These are phyloP conservation scores for Drosophila aff. DNA, from an alignment of 1,140 invertebrate species.

Conservation along the genomic window DNA sequence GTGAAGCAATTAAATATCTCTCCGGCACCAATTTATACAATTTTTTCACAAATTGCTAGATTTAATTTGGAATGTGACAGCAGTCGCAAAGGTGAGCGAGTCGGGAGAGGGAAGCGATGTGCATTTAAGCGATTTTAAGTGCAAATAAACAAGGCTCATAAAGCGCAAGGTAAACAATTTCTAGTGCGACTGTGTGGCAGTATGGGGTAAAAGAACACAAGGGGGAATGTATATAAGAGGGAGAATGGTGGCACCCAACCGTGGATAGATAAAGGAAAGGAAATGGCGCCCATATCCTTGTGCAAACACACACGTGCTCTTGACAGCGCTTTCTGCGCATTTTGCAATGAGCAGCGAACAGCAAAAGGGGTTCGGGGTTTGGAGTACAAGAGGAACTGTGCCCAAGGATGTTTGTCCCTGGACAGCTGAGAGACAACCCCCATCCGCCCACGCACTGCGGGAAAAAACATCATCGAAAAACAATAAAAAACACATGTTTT, in stretches of 20 bases:
- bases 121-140: slow-evolving; percentile 64
- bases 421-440: slow-evolving; percentile 23
- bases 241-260: slow-evolving; percentile 10
- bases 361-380: not conserved
- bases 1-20: slow-evolving; percentile 35
- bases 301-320: slow-evolving; percentile 81
- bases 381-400: slow-evolving; percentile 8
- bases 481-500: slow-evolving; percentile 10
- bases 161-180: slow-evolving; percentile 75
- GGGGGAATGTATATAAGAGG: not conserved
- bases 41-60: slow-evolving; percentile 31
- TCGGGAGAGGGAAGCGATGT: slow-evolving; percentile 12
- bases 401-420: slow-evolving; percentile 68
- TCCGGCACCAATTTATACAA: slow-evolving; percentile 4
- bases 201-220: slow-evolving; percentile 1
- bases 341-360: slow-evolving; percentile 64
- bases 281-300: slow-evolving; percentile 75
- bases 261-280: slow-evolving; percentile 59
- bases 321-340: slow-evolving; percentile 78
- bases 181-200: slow-evolving; percentile 40
- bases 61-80: slow-evolving; percentile 47
- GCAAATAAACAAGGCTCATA: slow-evolving; percentile 68
- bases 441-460: not conserved
- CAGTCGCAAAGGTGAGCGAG: not conserved
- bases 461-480: slow-evolving; percentile 10